Evolutionary conservation across 2,888 invertebrate genomes (phyloP).

Genomic region (Callinectes sapidus): DNA sequence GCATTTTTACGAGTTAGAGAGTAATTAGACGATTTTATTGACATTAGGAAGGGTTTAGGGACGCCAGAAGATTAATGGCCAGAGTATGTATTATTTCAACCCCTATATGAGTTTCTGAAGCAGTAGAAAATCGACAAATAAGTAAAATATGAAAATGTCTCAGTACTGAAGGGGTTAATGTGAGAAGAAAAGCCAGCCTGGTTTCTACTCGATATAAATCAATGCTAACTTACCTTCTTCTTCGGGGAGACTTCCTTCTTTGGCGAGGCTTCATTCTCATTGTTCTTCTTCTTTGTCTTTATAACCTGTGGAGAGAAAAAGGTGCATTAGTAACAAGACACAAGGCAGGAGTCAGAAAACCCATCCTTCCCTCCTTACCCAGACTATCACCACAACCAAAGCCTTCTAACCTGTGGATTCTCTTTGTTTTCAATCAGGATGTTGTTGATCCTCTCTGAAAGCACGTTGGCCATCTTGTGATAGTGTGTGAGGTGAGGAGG

Average conservation of each 20-base stretch:
- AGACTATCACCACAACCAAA: background rate
- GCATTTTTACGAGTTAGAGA: no score
- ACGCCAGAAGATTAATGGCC: no score
- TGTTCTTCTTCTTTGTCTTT: conserved; percentile 24
- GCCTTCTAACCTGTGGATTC: conserved; percentile 54
- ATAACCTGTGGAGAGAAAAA: background rate
- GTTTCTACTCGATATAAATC: background rate
- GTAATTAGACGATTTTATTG: no score
- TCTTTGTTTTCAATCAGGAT: conserved; percentile 62
- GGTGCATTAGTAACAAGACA: no score
- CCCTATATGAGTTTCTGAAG: no score
- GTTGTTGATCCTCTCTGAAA: conserved; percentile 55
- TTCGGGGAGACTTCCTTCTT: background rate
- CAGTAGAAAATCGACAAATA: no score
- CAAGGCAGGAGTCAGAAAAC: background rate
- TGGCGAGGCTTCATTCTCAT: background rate
- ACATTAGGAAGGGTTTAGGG: no score
- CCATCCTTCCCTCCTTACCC: background rate
- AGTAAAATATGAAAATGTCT: no score
- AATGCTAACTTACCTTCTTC: background rate
- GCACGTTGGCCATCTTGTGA: conserved; percentile 61
- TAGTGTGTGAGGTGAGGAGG: background rate
- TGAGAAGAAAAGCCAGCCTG: no score
- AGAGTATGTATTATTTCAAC: no score
- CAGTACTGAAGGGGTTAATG: no score